These are phyloP conservation scores for Lanius ludovicianus DNA, from an alignment of 2,113 vertebrate species.

Conservation along the genomic window DNA sequence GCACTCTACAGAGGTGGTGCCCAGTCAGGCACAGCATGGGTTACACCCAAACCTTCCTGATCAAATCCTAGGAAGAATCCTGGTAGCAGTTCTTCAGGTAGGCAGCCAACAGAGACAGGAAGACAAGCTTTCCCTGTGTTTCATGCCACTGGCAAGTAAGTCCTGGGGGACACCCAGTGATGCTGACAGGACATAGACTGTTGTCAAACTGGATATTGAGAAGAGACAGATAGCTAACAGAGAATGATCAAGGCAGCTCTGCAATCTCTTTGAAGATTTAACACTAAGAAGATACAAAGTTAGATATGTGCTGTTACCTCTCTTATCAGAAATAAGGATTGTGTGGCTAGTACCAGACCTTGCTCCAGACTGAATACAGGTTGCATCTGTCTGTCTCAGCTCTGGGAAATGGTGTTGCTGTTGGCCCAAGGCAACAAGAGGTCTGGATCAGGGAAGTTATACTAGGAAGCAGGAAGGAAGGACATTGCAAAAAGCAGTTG, in stretches of 20 bases:
- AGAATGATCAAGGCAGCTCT: neutral
- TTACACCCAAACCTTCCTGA: neutral
- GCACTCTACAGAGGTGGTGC: neutral
- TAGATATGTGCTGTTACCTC: neutral
- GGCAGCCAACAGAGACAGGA: neutral
- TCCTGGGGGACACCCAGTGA: neutral
- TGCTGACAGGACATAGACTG: neutral
- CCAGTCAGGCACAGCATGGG: neutral
- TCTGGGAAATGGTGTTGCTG: neutral
- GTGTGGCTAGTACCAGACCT: neutral
- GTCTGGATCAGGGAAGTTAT: neutral
- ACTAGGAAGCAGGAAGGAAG: neutral
- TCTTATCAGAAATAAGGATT: neutral
- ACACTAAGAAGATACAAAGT: neutral
- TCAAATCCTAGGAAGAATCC: accelerated
- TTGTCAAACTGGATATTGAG: neutral
- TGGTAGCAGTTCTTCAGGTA: neutral
- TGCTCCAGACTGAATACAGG: neutral
- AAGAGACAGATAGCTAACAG: neutral
- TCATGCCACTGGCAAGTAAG: neutral
- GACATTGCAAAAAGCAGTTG: neutral
- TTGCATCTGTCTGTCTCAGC: neutral
- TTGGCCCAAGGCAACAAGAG: neutral
- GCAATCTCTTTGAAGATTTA: neutral
- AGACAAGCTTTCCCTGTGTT: neutral